These are phyloP conservation scores for Neoarius graeffei DNA, from an alignment of 2,113 vertebrate genomes.

Conservation along the genomic window DNA sequence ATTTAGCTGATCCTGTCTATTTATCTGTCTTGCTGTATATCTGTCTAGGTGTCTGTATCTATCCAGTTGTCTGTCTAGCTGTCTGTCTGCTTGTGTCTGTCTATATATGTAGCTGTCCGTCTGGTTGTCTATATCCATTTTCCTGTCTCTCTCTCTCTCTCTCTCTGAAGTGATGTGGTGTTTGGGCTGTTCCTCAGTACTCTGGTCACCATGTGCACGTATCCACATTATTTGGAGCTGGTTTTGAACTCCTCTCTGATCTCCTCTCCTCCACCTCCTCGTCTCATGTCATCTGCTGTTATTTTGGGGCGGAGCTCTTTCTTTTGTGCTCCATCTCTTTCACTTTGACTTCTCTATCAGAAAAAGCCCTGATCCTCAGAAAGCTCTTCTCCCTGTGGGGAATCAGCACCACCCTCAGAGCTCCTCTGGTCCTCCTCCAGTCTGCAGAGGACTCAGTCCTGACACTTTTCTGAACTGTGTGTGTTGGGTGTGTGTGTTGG, in stretches of 20 bases:
- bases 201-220: neutral
- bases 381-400: constrained; percentile 38
- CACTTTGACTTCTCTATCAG: neutral
- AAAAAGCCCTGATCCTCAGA: constrained; percentile 30
- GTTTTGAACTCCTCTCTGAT: neutral
- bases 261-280: too few species aligned
- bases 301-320: neutral
- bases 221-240: neutral
- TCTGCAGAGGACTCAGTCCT: neutral
- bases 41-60: neutral
- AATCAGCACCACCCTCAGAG: constrained; percentile 31
- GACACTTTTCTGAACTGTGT: neutral
- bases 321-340: constrained; percentile 2
- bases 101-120: neutral
- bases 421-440: constrained; percentile 20
- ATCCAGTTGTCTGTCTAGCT: neutral
- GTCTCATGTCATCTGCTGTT: neutral
- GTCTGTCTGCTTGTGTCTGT: neutral
- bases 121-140: neutral
- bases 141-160: too few species aligned
- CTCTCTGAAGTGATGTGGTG: neutral
- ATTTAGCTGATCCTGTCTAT: neutral
- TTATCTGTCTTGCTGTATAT: neutral
- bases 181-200: neutral
- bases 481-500: neutral